These are phyloP conservation scores for Oncorhynchus clarkii DNA, from an alignment of 2,113 vertebrate genomes.

Conservation along the genomic window DNA sequence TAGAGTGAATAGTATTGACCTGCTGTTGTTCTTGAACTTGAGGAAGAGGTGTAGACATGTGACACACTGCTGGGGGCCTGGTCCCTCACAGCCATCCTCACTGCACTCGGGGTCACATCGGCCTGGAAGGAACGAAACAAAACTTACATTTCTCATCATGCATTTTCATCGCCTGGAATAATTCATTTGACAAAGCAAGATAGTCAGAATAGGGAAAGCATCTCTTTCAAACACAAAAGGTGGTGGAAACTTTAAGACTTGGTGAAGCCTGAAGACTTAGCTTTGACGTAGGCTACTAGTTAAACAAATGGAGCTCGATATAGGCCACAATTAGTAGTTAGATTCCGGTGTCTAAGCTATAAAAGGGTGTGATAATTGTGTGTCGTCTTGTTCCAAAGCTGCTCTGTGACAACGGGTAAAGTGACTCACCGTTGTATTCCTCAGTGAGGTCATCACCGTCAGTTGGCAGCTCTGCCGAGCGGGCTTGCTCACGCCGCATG, in stretches of 20 bases:
- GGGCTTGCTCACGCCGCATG: slow-evolving; percentile 73
- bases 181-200: too few relatives aligned
- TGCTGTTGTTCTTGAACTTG: slow-evolving; percentile 92
- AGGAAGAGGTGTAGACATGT: slow-evolving; percentile 91
- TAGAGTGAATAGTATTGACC: slow-evolving; percentile 67
- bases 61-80: slow-evolving; percentile 87
- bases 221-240: too few relatives aligned
- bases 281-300: too few relatives aligned
- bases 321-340: neutral
- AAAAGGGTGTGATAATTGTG: neutral
- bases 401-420: neutral
- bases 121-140: slow-evolving; percentile 67
- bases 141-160: slow-evolving; percentile 21
- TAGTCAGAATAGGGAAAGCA: too few relatives aligned
- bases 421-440: slow-evolving; percentile 83
- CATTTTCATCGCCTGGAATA: too few relatives aligned
- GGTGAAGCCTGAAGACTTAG: too few relatives aligned
- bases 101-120: slow-evolving; percentile 91
- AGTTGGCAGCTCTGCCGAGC: slow-evolving; percentile 71
- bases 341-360: neutral
- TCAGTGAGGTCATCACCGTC: slow-evolving; percentile 74
- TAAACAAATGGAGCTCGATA: neutral
- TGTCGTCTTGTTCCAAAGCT: neutral
- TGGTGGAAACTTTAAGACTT: too few relatives aligned
- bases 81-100: slow-evolving; percentile 90